Base-by-base conservation (phyloP, 2,797 vertebrate genomes). In the Amniataba percoides region DNA sequence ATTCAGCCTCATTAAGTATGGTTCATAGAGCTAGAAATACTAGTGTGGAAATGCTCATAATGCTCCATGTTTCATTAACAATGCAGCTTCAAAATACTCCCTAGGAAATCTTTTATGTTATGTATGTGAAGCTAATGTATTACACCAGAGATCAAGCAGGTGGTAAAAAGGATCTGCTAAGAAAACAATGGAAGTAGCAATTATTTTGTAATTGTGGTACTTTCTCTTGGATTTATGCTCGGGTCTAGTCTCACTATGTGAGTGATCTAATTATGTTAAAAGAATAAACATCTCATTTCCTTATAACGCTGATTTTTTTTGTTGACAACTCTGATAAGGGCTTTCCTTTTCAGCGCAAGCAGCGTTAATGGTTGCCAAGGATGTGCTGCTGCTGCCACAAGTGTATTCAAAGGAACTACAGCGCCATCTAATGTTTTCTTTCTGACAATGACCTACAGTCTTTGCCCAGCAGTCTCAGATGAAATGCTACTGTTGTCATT, bases 191-290 rank as follows among this genome's bases (percentile, higher is more conserved):
- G 19, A 74, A 71, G 39, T 52, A 52, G 67, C 14, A 55, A 12
- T 31, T 21, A 16, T 58, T 64, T 74, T 81, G 31, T 69, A 67
- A 71, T 68, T 79, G 55, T 82, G 7, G 39, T 46, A 61, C 3
- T 52, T 59, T 76, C 15, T 80, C 21, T 65, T 55, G 43, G 34
- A 71, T 67, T 81, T 23, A 25, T 71, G 23, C 39, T 46, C 67
- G 40, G 25, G 39, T 86, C 49, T 68, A 69, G 81, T 88, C 87
- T 91, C 92, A 92, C 88, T 90, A 51, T 89, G 92, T 71, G 86
- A 92, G 88, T 72, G 71, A 83, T 71, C 80, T 72, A 63, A 70
- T 86, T 78, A 25, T 80, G 58, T 71, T 36, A 53, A 79, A 63
- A 71, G n/a, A 90, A 89, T 81, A 80, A 90, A 82, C 48, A 46